Base-by-base conservation (phyloP, 1,140 invertebrate species). In the Monomorium pharaonis region DNA sequence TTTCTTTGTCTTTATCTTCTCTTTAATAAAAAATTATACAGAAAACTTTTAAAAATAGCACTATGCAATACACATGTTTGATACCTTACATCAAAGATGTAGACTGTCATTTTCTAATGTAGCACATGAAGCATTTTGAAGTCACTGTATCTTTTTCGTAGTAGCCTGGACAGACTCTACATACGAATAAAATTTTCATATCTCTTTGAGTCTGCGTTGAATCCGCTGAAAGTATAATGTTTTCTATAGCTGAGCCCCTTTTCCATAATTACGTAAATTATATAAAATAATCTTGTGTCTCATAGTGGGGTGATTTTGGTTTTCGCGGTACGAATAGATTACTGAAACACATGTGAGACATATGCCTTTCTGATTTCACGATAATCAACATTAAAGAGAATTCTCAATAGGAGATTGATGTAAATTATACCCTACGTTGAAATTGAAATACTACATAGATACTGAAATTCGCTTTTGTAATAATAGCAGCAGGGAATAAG, bases 321-420 rank as follows among this genome's bases (percentile, higher is more conserved):
- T 7, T 18, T 30, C 24, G 14, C 27, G 6, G 9, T 14, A 30
- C 16, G 49, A 49, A 49, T 16, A 14, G 0, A 37, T 37, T 37
- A 5, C 7, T 7, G 37, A 37, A 7, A 37, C 37, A 27, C 5
- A 27, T 30, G 16, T 1, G 10, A 21, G 6, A 33, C 6, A n/a
- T 21, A 33, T 21, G 18, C 2, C 14, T 54, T 21, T 54, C 10
- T 27, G 18, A 18, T 49, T 47, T 5, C n/a, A 44, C 16, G 21
- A 16, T 4, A 60, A 12, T 16, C 10, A 12, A 58, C 21, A 18
- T 77, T 77, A 77, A 77, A 77, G 37, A n/a, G 56, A 77, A 77
- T 77, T 62, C 24, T 62, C 14, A 18, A 77, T 77, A 18, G 16
- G 10, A 27, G 14, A 70, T 3, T 49, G 4, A 70, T 18, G 9